Evolutionary conservation across 2,888 invertebrate genomes (phyloP), one percentile per base, ranked within the genome.

Genomic region (Acanthacorydalis orientalis): DNA sequence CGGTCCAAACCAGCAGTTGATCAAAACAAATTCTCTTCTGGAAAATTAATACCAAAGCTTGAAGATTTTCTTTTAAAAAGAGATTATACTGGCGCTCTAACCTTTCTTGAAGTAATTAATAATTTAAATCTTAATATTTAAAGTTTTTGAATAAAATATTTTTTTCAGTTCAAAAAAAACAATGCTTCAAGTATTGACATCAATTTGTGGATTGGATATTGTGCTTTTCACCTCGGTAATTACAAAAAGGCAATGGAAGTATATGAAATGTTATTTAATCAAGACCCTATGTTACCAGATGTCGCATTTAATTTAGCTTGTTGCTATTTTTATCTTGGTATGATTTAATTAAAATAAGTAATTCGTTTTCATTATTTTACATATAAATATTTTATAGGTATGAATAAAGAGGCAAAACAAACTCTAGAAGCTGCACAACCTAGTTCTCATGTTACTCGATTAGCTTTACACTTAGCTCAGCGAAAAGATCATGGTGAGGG

Each of bases 191-290:
- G 64, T 52, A 57, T 67, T n/a, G 69, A 72, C 50, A 68, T 70
- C 12, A 83, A 86, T 46, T 69, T 85, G 54, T 97, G 97, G 96
- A 77, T 88, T 51, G 96, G 89, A 0, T 96, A 92, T 68, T 93
- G 95, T 64, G 83, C 85, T 57, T 98, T 96, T 67, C 96, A 97
- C 65, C 72, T 93, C 51, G 96, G 93, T 2, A 92, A 97, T 61
- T 95, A 93, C 67, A 82, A 83, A 57, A 77, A 79, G 56, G 79
- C 91, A 0, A 68, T 89, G 56, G 75, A 82, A 52, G 75, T 82
- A 45, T 89, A 86, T 62, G 71, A 77, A 57, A 66, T 63, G 48
- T 56, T 79, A 56, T 60, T 67, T 10, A 67, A 74, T 15, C 69
- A 73, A 55, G 64, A 75, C 53, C 62, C 72, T 48, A 63, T 73